Evolutionary conservation across 2,888 invertebrate genomes (phyloP), one percentile per base, ranked within the genome.

Genomic region (Pristionchus entomophagus): DNA sequence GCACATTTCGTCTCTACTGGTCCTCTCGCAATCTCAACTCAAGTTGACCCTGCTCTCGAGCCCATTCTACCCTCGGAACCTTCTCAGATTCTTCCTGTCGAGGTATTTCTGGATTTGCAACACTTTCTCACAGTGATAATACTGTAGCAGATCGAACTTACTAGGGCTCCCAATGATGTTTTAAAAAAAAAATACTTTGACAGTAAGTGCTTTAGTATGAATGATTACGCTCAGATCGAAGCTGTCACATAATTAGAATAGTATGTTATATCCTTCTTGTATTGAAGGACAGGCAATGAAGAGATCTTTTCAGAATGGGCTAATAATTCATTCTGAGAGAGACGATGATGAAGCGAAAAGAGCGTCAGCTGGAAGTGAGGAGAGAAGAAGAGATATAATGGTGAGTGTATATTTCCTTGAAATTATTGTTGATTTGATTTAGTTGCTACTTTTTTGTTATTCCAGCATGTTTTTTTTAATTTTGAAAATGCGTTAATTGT

Each of bases 41-140:
- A 78, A 78, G 78, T 78, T 32, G 49, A 78, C 49, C 45, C 49
- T 26, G 51, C 49, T 49, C 45, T 49, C 19, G 78, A 78, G 29
- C 78, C 78, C 17, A 78, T 78, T 29, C 51, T 78, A 8, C 78
- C 45, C 8, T 78, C 78, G 17, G 78, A 78, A 45, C 26, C 78
- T 14, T 78, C 78, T 29, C 78, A 78, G 32, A 78, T 78, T 29
- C 49, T 78, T 49, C 78, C 78, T 14, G 0, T 78, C 22, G 49
- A 78, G 78, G 78, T 78, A 73, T 45, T 62, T 56, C 2, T n/a
- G n/a, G n/a, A n/a, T n/a, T n/a, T n/a, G n/a, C n/a, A n/a, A n/a
- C n/a, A n/a, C n/a, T n/a, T n/a, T n/a, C n/a, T n/a, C n/a, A n/a
- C n/a, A n/a, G n/a, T n/a, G n/a, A n/a, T n/a, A n/a, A n/a, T n/a